Evolutionary conservation across 1,140 invertebrate species (phyloP).

Genomic region (Matsumurasca onukii): DNA sequence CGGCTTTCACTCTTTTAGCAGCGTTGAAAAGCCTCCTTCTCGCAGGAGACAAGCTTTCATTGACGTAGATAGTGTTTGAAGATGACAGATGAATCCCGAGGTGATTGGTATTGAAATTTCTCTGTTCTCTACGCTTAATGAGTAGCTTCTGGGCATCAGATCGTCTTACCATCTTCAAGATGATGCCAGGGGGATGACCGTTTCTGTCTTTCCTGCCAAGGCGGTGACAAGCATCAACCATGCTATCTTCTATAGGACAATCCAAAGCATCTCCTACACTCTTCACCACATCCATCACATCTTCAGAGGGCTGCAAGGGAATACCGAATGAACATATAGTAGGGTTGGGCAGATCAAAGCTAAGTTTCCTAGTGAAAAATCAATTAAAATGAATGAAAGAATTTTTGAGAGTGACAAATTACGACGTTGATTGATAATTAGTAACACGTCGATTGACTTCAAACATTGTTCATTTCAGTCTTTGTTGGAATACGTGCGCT

Average conservation of each 20-base stretch:
- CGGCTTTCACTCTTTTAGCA: too few species aligned
- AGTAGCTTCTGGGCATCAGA: background rate
- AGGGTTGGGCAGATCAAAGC: too few species aligned
- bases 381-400: too few species aligned
- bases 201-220: background rate
- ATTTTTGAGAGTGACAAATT: too few species aligned
- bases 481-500: too few species aligned
- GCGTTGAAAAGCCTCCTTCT: too few species aligned
- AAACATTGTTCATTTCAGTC: too few species aligned
- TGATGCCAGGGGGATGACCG: background rate
- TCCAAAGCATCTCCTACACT: background rate
- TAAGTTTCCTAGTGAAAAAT: too few species aligned
- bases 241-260: background rate
- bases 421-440: too few species aligned
- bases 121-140: background rate
- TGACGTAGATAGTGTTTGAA: background rate
- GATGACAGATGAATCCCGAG: background rate
- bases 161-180: background rate
- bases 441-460: too few species aligned
- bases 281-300: too few species aligned
- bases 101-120: background rate
- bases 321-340: too few species aligned
- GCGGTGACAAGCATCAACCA: slow-evolving; percentile 4
- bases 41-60: background rate
- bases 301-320: background rate